Evolutionary conservation across 2,888 invertebrate genomes (phyloP), one percentile per base, ranked within the genome.

Genomic region (Ectemnius continuus): DNA sequence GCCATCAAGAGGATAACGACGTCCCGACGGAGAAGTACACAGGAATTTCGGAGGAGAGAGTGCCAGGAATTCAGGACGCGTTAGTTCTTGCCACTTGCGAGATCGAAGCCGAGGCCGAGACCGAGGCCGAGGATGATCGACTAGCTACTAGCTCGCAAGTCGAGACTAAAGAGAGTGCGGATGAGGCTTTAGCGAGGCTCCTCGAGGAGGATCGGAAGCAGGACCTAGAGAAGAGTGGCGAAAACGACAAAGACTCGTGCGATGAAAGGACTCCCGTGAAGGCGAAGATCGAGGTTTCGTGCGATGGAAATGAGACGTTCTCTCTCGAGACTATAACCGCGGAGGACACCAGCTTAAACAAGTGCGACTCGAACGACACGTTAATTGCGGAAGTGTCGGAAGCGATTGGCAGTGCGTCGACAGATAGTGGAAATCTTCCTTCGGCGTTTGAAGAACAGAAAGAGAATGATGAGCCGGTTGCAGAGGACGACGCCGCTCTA

Each of bases 321-420:
- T 86, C 84, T 0, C 65, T 82, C 2, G 85, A 86, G 62, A 84
- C 83, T 0, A 62, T 85, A 23, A 74, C 78, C 20, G 67, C 73
- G 6, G 82, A 75, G 28, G 83, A 81, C 58, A 81, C 85, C 58
- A 79, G 76, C 58, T 76, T 89, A 66, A 85, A 88, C 74, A 89
- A 89, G 81, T 89, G 89, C 74, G 88, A 88, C 66, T 90, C 90
- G 16, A 89, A 85, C 66, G 88, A 89, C 61, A 89, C 89, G 0
- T 77, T 89, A 26, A 89, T 89, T 26, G 88, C 88, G 14, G 89
- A 89, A 75, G 75, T 79, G 57, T 79, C 84, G 58, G 86, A 87
- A 67, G 64, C 69, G 16, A 36, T 70, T 14, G 67, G 36, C n/a
- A 26, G 59, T n/a, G 48, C 48, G 18, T 20, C 36, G 56, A 52